Base-by-base conservation (phyloP, 30 jellyfish, hydroid and myxozoan genomes). In the Hydractinia symbiolongicarpus region DNA sequence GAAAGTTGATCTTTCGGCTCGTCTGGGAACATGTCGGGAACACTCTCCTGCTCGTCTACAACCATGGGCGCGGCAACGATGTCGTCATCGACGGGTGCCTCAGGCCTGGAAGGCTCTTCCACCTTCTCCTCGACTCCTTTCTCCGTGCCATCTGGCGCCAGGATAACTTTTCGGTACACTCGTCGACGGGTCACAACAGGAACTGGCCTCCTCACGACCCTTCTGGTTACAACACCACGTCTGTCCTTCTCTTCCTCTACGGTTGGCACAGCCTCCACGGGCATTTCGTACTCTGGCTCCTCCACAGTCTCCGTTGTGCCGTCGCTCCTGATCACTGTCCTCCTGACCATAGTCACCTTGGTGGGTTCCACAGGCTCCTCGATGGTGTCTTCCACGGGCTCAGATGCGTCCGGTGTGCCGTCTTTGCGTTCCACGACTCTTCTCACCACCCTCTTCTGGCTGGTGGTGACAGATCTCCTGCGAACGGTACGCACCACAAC, bases 121-220 rank as follows among this genome's bases (percentile, higher is more conserved):
- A 72, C 13, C 78, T 82, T 89, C 44, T 88, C 94, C 55, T 88
- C 96, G 14, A 88, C 72, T 83, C 78, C 96, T 61, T 82, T 77
- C n/a, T 80, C 79, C 50, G 90, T 77, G 50, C 94, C 96, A 61
- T 88, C 96, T 5, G 96, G 84, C 6, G 94, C 50, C 6, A 75
- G 54, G 67, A 82, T 53, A 13, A 82, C 58, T 9, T 87, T 88
- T 58, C 88, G 60, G 85, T 70, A 88, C 8, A 88, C 78, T 56
- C 67, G 66, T 55, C 88, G 68, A 4, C 79, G 62, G 13, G 96
- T 82, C 9, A 88, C 75, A 54, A 69, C 73, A 6, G 93, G 96
- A 16, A 76, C 73, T 10, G 88, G 93, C 57, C 17, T 68, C 53
- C 62, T 44, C 21, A 67, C 50, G 53, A 82, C 72, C 49, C 67